A percentile compares a stretch with the other conserved stretches of the same genome.
These are phyloP conservation scores for Palythoa grandis DNA, from an alignment of 92 coral and sea anemone genomes.

Conservation along the genomic window DNA sequence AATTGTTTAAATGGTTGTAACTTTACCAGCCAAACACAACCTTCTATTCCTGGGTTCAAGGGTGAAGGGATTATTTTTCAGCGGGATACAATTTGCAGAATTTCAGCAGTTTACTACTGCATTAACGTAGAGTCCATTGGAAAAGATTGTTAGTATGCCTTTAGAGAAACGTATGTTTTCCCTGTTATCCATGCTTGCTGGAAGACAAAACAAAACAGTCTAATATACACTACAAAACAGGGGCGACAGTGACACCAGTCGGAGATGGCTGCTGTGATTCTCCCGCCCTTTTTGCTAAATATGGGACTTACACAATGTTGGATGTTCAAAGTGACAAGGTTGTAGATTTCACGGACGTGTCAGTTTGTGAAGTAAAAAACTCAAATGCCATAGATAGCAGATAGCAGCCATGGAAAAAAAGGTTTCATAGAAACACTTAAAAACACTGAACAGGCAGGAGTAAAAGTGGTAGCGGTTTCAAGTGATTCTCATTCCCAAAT, in stretches of 20 bases:
- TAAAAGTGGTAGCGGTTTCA: neutral
- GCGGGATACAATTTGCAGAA: conserved; percentile 12
- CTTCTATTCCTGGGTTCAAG: neutral
- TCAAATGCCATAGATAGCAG: conserved; percentile 66
- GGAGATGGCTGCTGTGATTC: conserved; percentile 48
- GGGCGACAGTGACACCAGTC: conserved; percentile 16
- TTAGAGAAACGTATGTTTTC: neutral
- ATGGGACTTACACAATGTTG: conserved; percentile 48
- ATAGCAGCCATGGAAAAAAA: too few species aligned
- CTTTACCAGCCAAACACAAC: conserved; percentile 45
- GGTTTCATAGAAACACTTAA: conserved; percentile 32
- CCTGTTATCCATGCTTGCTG: conserved; percentile 25
- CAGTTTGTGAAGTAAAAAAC: conserved; percentile 41
- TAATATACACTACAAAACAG: too few species aligned
- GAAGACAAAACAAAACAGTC: neutral
- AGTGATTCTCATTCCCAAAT: conserved; percentile 49
- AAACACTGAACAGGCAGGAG: conserved; percentile 5
- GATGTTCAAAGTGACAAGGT: conserved; percentile 49
- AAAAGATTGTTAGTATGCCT: conserved; percentile 18
- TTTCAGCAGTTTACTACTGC: conserved; percentile 30
- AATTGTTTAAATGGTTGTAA: conserved; percentile 33
- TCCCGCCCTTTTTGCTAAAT: conserved; percentile 49
- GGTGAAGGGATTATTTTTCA: neutral
- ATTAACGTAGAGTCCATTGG: conserved; percentile 36
- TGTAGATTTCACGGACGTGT: conserved; percentile 44